Conservation (phyloP, 92 coral and sea anemone genomes). For the Hydrozoanthus gracilis region DNA sequence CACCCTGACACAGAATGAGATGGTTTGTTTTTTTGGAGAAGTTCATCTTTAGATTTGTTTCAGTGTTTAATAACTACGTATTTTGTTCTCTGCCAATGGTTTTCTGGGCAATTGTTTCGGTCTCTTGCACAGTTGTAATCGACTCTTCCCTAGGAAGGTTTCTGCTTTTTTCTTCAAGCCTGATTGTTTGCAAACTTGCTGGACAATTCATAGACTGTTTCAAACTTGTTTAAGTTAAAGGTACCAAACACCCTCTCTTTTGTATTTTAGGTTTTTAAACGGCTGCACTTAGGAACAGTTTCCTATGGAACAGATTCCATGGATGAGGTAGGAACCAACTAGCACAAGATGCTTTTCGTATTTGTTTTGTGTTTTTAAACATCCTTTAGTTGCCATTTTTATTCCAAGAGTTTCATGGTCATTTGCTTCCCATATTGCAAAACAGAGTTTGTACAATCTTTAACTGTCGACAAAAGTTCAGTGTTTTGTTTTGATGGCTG, state of each 20-base stretch:
- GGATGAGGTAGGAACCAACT: constrained; percentile 79
- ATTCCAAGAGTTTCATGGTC: too few species aligned
- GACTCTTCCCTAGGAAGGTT: background rate
- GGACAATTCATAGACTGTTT: background rate
- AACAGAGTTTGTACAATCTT: too few species aligned
- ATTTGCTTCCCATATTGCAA: too few species aligned
- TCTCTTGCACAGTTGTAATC: background rate
- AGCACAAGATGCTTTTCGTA: background rate
- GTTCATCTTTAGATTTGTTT: too few species aligned
- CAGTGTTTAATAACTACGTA: too few species aligned
- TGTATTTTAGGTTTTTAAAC: constrained; percentile 82
- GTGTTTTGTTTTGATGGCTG: too few species aligned
- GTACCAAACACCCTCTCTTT: background rate
- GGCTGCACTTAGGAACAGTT: constrained; percentile 97
- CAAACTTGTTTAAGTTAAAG: background rate
- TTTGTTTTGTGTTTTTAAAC: background rate
- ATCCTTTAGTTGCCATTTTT: too few species aligned
- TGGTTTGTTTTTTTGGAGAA: constrained; percentile 64
- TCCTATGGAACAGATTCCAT: constrained; percentile 96
- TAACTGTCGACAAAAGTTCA: too few species aligned
- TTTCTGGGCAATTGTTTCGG: too few species aligned
- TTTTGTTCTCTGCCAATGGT: too few species aligned
- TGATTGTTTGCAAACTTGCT: background rate
- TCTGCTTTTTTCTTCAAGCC: background rate
- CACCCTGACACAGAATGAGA: constrained; percentile 97